A percentile compares a stretch with the other conserved stretches of the same genome.
Evolutionary conservation across 2,888 invertebrate genomes (phyloP).

Genomic region (Drosophila hamatofila): DNA sequence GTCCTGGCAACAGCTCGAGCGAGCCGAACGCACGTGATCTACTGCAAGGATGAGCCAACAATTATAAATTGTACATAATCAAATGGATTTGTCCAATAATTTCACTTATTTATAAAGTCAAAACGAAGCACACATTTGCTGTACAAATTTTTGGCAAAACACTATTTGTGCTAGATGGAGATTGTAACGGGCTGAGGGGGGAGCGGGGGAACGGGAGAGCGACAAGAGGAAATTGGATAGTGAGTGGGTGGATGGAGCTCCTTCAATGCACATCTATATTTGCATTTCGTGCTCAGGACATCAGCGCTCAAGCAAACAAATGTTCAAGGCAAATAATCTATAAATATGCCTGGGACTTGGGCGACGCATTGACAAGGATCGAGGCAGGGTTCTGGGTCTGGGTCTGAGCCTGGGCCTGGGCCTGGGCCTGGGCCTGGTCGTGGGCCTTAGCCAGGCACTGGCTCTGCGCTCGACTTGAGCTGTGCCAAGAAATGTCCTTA

Average conservation of each 20-base stretch:
- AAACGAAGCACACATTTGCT: conserved; percentile 31
- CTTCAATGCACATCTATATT: conserved; percentile 49
- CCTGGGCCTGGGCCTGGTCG: background rate
- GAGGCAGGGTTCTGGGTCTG: background rate
- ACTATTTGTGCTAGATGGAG: conserved; percentile 6
- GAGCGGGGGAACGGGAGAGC: no score
- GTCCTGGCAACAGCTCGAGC: conserved; percentile 41
- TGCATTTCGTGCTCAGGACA: conserved; percentile 54
- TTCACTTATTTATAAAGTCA: conserved; percentile 66
- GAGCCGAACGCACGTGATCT: conserved; percentile 54
- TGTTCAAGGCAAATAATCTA: conserved; percentile 65
- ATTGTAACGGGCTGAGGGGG: background rate
- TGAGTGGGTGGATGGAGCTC: background rate
- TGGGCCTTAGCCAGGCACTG: background rate
- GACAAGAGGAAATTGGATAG: no score
- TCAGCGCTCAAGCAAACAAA: conserved; percentile 62
- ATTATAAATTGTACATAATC: conserved; percentile 73
- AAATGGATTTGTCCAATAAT: conserved; percentile 68
- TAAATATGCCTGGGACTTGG: conserved; percentile 50
- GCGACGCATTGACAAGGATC: conserved; percentile 22
- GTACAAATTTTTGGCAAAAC: conserved; percentile 32
- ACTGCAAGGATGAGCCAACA: conserved; percentile 53
- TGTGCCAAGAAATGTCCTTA: conserved; percentile 20
- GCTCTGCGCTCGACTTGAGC: conserved; percentile 9
- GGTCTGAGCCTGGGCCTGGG: background rate